Evolutionary conservation across 2,113 vertebrate genomes (phyloP), one percentile per base, ranked within the genome.

Genomic region (Hypocryptadius cinnamomeus): DNA sequence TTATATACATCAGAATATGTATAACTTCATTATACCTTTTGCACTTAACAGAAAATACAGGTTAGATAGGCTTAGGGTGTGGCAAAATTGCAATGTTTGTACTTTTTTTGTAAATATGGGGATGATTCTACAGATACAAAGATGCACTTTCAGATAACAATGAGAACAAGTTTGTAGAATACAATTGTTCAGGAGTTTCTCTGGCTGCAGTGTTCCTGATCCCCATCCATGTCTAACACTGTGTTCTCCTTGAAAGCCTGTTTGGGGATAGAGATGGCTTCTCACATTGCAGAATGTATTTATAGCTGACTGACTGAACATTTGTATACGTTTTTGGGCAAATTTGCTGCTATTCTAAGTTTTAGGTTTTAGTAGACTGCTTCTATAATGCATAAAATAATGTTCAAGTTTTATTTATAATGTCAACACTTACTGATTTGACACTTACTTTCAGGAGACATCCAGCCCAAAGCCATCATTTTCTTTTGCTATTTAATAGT

Each of bases 11-110:
- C 66, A 61, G 27, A 35, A 61, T 54, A 60, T 7, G 3, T 77
- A 51, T 87, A 79, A 64, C 37, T 80, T 78, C 56, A 39, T 77
- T 60, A 37, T 13, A 54, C 47, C 70, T 86, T 61, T 95, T 96
- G 94, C 95, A 94, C 94, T 92, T 96, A 74, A 56, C 42, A 92
- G 69, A 92, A 96, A 90, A 90, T 70, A 22, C 82, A 89, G 70
- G 23, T 89, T 82, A 66, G 68, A 53, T 17, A 66, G 54, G 59
- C 27, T 54, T 85, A 64, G 30, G 5, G 35, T 60, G 15, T 79
- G 80, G 64, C 87, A 90, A 78, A 92, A 79, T 79, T 74, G 64
- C 71, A 83, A n/a, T 81, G 73, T 94, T 95, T 95, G 50, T 95
- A 79, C 54, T 90, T 92, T 72, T 73, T 65, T 68, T 82, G 54